Base-by-base conservation (phyloP, 2,888 invertebrate species). In the Andrena fulva region DNA sequence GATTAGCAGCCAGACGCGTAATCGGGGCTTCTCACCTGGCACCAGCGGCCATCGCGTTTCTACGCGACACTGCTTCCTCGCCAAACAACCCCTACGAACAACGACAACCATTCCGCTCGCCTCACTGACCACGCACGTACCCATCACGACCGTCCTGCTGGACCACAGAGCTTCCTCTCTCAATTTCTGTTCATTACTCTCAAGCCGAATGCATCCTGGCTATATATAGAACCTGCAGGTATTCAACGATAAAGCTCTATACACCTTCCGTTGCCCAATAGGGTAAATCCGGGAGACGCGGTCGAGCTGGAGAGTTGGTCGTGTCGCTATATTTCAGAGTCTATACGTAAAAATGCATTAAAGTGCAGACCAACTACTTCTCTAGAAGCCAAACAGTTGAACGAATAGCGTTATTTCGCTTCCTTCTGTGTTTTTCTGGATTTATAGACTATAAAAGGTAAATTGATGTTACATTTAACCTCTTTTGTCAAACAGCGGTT, bases 1-100 rank as follows among this genome's bases (percentile, higher is more conserved):
- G 91, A 93, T 93, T 92, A 92, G 85, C 85, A 88, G 82, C 77
- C 87, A 88, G 89, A 90, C 87, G 87, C 89, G 87, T 89, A 89
- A 86, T 91, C 88, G 77, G 87, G 91, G 91, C 90, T 91, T 91
- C 88, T 82, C 87, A 48, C 80, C 80, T 71, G 78, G 80, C 83
- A 85, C 72, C 78, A 67, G 52, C 80, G 87, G 81, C 81, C 79
- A 83, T 59, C 62, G 82, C 68, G 75, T 74, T 75, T 20, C 73
- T n/a, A 33, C 48, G 59, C 66, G 52, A 56, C 48, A n/a, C 48
- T 69, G 54, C 54, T 66, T 54, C 70, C 60, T 3, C 4, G 2
- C 16, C 7, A 10, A 82, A 29, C 59, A 48, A 66, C 31, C 56
- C 56, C 42, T 6, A 4, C 56, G 20, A 31, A 33, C 70, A 16